These are phyloP conservation scores for Phaethornis superciliosus DNA, from an alignment of 2,113 vertebrate species.

Conservation along the genomic window DNA sequence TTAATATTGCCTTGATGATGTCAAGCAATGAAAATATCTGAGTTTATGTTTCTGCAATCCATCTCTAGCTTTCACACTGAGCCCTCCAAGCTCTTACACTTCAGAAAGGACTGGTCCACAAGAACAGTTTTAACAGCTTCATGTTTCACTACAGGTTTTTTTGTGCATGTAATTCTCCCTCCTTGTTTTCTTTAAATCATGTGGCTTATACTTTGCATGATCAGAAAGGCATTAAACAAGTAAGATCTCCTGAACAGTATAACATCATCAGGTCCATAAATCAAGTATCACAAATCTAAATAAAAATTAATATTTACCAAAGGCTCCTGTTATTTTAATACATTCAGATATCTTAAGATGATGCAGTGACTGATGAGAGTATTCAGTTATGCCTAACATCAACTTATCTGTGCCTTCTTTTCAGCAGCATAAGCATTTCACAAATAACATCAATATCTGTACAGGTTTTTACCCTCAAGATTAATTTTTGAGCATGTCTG, in stretches of 20 bases:
- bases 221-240: neutral
- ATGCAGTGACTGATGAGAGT: neutral
- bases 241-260: neutral
- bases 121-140: neutral
- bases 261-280: neutral
- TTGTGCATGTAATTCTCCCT: no score
- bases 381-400: neutral
- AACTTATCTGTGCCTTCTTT: neutral
- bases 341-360: neutral
- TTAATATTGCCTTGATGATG: neutral
- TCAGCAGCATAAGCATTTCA: neutral
- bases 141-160: accelerated
- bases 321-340: neutral
- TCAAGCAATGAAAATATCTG: accelerated
- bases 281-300: neutral
- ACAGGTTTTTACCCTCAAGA: neutral
- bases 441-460: accelerated
- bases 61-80: neutral
- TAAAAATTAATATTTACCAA: neutral
- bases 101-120: neutral
- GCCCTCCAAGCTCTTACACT: neutral
- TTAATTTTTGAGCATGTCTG: neutral
- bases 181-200: neutral
- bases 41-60: neutral
- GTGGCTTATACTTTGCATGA: accelerated